Base-by-base conservation (phyloP, 1,140 invertebrate genomes). In the Drosophila pachea region DNA sequence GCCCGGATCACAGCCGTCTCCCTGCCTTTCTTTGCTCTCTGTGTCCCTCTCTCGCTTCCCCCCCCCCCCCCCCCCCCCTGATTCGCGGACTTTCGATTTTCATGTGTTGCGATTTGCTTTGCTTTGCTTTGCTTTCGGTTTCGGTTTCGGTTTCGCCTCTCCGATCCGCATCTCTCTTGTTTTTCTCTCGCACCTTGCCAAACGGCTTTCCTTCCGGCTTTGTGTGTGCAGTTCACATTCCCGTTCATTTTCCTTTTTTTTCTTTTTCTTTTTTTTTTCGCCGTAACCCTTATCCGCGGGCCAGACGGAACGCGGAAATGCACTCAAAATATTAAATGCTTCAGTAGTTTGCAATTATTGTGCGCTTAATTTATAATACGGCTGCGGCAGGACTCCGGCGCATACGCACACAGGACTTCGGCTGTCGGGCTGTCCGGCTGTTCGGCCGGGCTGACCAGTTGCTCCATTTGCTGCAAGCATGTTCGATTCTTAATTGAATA, bases 291-390 rank as follows among this genome's bases (percentile, higher is more conserved):
- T 47, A 29, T 22, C 31, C 48, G 32, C 58, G 59, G 63, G 38
- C 79, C 40, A 14, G 7, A 55, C 63, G 69, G 65, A 70, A 84
- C 79, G 76, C 81, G 81, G 70, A 84, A 84, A 84, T 84, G 81
- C 81, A 86, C 81, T 84, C 81, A 84, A 84, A 84, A 84, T 84
- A 84, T 84, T 84, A 84, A 84, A 84, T 84, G 81, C 81, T 86
- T 86, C 81, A 86, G 81, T 64, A 81, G 81, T 81, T 84, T 81
- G 82, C 81, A 84, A 81, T 86, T 84, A 84, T 86, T 84, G 70
- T 60, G 50, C 74, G 35, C 81, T 84, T 86, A 86, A 86, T 86
- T 84, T 77, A 84, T 84, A 84, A 83, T 78, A 63, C 78, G 67
- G 52, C 54, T 52, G 32, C 49, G 32, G 49, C 63, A 63, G 59